Base-by-base conservation (phyloP, 2,888 invertebrate genomes). In the Mystacides longicornis region DNA sequence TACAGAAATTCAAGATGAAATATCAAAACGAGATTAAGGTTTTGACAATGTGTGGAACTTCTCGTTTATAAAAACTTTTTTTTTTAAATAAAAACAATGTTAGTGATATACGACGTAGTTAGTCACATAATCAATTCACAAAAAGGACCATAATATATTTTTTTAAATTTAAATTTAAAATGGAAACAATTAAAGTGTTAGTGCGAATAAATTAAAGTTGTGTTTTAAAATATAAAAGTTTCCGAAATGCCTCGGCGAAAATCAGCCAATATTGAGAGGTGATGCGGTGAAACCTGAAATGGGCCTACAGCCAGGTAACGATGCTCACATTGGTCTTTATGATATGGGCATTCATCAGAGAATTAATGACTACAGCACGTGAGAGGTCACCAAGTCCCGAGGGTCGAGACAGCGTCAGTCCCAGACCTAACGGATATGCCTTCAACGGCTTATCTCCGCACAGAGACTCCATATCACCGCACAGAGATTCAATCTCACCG, bases 251-350 rank as follows among this genome's bases (percentile, higher is more conserved):
- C 42, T 43, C 22, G 23, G 42, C 45, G 48, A 23, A 37, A 21
- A 43, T 23, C n/a, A 42, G 27, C 7, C 14, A 23, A 21, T 22
- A 23, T 31, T 3, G 16, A 50, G 48, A 31, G 37, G 23, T 20
- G 23, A 52, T 22, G 33, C 18, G 27, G 21, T 37, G 19, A 42
- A 21, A 43, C 18, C 37, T 18, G 57, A 46, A 45, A 57, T 53
- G 54, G 53, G 49, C 57, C 37, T 52, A 47, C 49, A 46, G 46
- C 52, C 53, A 55, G 55, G 53, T 54, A 65, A 66, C 63, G 59
- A 82, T 82, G 82, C 72, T 82, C 71, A 81, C 81, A 67, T 69
- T 82, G 67, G 75, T 82, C 66, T 79, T 81, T 67, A 76, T 81
- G 71, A 71, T 80, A 72, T 82, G 81, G 82, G 78, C 80, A 66